phyloP scores from a whole-genome alignment of 2,797 vertebrate genomes.

The Aselliscus stoliczkanus region DNA sequence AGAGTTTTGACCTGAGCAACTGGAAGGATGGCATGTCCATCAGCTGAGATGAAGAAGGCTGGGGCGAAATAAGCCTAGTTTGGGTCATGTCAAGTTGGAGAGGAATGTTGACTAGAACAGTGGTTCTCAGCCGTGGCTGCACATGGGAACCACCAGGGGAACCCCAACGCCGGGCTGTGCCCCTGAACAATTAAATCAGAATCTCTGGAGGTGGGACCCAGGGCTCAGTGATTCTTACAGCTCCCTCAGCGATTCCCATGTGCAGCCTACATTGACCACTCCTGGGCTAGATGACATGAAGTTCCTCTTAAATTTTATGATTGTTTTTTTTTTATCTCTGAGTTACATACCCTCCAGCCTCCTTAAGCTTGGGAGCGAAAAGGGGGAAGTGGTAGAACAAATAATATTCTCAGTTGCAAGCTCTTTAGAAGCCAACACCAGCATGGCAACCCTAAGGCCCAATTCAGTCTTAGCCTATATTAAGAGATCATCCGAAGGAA shows the following conservation, averaged over 20 bases:
- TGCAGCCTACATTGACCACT: not conserved
- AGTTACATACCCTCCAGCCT: not conserved
- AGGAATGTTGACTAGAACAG: too few relatives aligned
- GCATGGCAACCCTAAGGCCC: not conserved
- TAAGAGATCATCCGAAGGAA: not conserved
- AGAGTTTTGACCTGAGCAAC: not conserved
- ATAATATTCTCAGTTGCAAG: not conserved
- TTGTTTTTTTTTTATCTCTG: not conserved
- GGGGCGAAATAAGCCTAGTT: not conserved
- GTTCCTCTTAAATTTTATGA: not conserved
- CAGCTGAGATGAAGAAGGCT: not conserved
- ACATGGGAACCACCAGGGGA: not conserved
- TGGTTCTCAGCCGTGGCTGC: not conserved
- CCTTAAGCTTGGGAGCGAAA: not conserved
- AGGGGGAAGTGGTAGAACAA: not conserved
- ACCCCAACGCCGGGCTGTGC: not conserved
- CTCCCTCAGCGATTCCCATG: too few relatives aligned
- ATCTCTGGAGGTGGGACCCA: not conserved
- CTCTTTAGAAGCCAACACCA: not conserved
- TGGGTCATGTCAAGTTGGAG: not conserved
- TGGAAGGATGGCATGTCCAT: not conserved
- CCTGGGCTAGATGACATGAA: not conserved
- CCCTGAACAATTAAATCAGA: not conserved
- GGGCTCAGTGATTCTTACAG: not conserved
- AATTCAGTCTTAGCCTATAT: not conserved